Evolutionary conservation across 2,888 invertebrate species (phyloP), one percentile per base, ranked within the genome.

Genomic region (Metellina segmentata): DNA sequence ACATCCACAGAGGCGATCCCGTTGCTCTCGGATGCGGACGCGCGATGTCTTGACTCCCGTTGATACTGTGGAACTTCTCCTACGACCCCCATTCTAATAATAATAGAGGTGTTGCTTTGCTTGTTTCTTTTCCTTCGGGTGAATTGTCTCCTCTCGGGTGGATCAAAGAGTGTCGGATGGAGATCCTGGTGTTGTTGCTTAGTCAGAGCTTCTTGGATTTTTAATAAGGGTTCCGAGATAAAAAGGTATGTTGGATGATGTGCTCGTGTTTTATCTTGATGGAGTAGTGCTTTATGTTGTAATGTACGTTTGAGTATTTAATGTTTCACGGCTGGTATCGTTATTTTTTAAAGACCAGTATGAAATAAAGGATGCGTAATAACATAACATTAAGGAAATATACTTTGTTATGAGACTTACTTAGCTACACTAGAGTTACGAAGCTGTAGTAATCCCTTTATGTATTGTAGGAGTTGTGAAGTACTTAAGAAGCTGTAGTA

Each of bases 1-100:
- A 52, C 88, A 52, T 74, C 83, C 52, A 16, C 88, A 88, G 72
- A 81, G 81, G 53, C 81, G 81, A 81, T 88, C 79, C 88, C 74
- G 88, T 7, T 61, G 51, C 75, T 81, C 53, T 11, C 53, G 53
- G 75, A 74, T 74, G 53, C 74, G 34, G 85, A 74, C 74, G 53
- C 85, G 85, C 52, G 52, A 19, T 20, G 48, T 48, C 34, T n/a
- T n/a, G 16, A 34, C 34, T 75, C 75, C 48, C 20, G 9, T 11
- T 71, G 34, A 11, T 34, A 19, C 34, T 19, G 19, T 9, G n/a
- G 51, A 16, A 16, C 78, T 52, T 20, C 52, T 48, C 75, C 52
- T 78, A 6, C 52, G 19, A 20, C n/a, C 34, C 34, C 77, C 52
- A 19, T 51, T 51, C 51, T 19, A 77, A n/a, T 19, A 77, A n/a